A percentile compares a stretch with the other conserved stretches of the same genome.
Evolutionary conservation across 2,888 invertebrate genomes (phyloP).

Genomic region (Macrophya alboannulata): DNA sequence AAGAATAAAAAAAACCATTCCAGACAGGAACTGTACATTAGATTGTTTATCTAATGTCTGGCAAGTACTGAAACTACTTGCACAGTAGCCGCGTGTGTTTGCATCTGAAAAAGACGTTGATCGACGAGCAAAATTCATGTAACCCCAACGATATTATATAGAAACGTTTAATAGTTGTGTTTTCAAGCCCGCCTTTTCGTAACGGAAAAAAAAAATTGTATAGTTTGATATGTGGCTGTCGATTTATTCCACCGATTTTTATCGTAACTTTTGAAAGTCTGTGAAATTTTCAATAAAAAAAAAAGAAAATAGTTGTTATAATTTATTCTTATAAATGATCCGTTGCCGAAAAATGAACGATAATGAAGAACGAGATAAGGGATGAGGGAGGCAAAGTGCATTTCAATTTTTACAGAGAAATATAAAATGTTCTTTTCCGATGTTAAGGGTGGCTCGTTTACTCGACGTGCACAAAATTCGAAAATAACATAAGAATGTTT

Average conservation of each 20-base stretch:
- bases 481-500: not conserved
- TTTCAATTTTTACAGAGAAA: not conserved
- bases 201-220: not conserved
- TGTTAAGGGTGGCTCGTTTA: not conserved
- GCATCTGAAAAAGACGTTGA: slow-evolving; percentile 34
- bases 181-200: not conserved
- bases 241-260: not conserved
- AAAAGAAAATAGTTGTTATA: not conserved
- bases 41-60: slow-evolving; percentile 42
- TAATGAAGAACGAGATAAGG: not conserved
- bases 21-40: slow-evolving; percentile 44
- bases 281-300: not conserved
- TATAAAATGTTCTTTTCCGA: not conserved
- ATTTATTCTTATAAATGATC: not conserved
- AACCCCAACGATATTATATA: slow-evolving; percentile 40
- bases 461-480: not conserved
- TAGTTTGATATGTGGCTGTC: not conserved
- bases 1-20: not conserved
- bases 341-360: not conserved
- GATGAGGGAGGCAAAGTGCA: not conserved
- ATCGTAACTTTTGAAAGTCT: not conserved
- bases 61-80: slow-evolving; percentile 14
- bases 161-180: not conserved
- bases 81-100: slow-evolving; percentile 44
- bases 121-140: slow-evolving; percentile 27